Percentiles rank a stretch among this genome's conserved stretches.
phyloP scores from a whole-genome alignment of 2,113 vertebrate species.

The Romanogobio albipinnatus region DNA sequence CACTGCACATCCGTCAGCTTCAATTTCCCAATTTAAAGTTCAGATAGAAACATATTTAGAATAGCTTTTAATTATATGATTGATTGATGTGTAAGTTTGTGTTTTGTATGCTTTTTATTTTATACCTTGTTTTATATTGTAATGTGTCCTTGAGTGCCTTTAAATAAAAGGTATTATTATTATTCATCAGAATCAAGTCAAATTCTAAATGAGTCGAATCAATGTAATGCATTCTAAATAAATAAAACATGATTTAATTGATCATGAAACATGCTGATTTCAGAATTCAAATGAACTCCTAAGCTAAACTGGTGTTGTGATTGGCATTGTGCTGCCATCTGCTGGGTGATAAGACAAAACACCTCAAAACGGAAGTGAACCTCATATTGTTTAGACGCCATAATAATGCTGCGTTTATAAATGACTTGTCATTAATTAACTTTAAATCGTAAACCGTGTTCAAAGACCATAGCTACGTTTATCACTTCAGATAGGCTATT shows the following conservation, averaged over 20 bases:
- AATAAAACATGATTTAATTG: neutral
- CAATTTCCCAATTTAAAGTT: too few relatives aligned
- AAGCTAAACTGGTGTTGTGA: neutral
- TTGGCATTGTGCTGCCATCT: slow-evolving; percentile 49
- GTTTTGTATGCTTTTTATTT: too few relatives aligned
- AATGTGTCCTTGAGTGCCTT: too few relatives aligned
- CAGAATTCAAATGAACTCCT: too few relatives aligned
- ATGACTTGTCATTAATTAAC: slow-evolving; percentile 3
- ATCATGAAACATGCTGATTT: neutral
- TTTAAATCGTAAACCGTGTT: neutral
- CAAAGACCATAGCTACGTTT: slow-evolving; percentile 1
- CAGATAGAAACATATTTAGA: too few relatives aligned
- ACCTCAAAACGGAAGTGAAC: neutral
- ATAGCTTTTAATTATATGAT: too few relatives aligned
- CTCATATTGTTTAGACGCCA: neutral
- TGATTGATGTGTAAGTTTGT: too few relatives aligned
- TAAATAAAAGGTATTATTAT: too few relatives aligned
- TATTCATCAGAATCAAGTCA: neutral
- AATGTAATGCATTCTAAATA: neutral
- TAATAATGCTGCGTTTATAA: neutral
- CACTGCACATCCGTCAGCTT: too few relatives aligned
- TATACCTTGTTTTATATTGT: too few relatives aligned
- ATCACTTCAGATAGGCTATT: neutral
- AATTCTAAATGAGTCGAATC: neutral
- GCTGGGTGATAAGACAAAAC: neutral